Evolutionary conservation across 23 tunicate species (phyloP).

Genomic region (Aplidium turbinatum): DNA sequence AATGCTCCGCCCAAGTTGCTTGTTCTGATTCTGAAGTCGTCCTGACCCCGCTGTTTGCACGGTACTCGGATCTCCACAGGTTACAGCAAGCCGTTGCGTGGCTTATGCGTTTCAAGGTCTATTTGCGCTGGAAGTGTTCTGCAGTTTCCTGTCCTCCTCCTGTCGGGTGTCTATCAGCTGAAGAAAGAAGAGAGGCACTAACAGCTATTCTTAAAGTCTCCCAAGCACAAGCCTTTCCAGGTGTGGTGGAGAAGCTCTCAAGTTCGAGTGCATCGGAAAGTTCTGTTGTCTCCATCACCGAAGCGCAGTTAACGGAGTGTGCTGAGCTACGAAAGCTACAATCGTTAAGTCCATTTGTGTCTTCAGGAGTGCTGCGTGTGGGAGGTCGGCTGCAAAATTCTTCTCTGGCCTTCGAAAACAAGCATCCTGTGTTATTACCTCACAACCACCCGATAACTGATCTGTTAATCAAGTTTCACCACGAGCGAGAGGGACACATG

Average conservation of each 20-base stretch:
- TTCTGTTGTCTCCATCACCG: too few species aligned
- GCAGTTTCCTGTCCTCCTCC: too few species aligned
- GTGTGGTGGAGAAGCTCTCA: neutral
- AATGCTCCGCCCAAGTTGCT: too few species aligned
- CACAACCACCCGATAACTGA: neutral
- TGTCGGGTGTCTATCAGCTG: neutral
- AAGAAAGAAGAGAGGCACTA: slow-evolving; percentile 6
- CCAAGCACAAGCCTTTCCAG: slow-evolving; percentile 3
- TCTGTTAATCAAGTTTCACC: neutral
- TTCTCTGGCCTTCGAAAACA: neutral
- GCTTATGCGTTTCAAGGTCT: too few species aligned
- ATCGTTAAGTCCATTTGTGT: neutral
- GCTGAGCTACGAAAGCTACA: neutral
- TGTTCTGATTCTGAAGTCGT: too few species aligned
- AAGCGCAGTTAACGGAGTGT: neutral
- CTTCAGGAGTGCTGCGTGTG: slow-evolving; percentile 13
- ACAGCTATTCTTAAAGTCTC: slow-evolving; percentile 5
- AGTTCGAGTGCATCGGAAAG: too few species aligned
- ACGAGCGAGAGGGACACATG: slow-evolving; percentile 18
- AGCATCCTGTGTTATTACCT: slow-evolving; percentile 13
- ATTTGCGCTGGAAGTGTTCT: too few species aligned
- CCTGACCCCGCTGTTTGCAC: too few species aligned
- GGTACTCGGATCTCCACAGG: too few species aligned
- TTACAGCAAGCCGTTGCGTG: too few species aligned
- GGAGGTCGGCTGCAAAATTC: slow-evolving; percentile 26